Base-by-base conservation (phyloP, 2,113 vertebrate species). In the Catharus fuscescens region DNA sequence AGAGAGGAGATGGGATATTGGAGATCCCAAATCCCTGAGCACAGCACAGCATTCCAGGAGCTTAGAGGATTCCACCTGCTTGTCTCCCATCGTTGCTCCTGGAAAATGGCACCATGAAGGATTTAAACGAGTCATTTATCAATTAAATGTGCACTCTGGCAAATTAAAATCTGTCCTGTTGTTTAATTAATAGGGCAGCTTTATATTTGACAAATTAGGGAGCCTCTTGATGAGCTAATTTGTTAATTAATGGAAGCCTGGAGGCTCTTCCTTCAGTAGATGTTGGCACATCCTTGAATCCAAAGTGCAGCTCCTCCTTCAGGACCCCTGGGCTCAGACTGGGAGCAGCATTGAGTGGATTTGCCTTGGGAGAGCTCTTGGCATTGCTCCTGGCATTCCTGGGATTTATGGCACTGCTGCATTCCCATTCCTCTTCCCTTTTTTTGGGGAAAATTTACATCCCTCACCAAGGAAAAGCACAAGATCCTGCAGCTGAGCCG, bases 401-500 rank as follows among this genome's bases (percentile, higher is more conserved):
- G 2, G 54, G n/a, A 50, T 73, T 83, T 20, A 53, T 2, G 4
- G 72, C 66, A 52, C 54, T 5, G 2, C 18, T 9, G 0, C 5
- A 9, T 56, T 88, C 61, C 57, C 53, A 17, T 73, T 85, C 76
- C 67, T 26, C 3, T 62, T 25, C 36, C 52, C 16, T 12, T 77
- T 31, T 73, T 48, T 48, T 53, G 1, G 1, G 79, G 71, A 86
- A 48, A 40, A 81, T 78, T 71, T 10, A 15, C 6, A 0, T 5
- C 64, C 4, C 0, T 45, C 23, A n/a, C 3, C 1, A 1, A 77
- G 80, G 56, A 73, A 59, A 56, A 81, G 14, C 0, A 11, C 0
- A 0, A 50, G 64, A 72, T 64, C n/a, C 48, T 5, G 5, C 0
- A 1, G 73, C 65, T 0, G 0, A 9, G 38, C n/a, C 0, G 1